Evolutionary conservation across 2,113 vertebrate species (phyloP), one percentile per base, ranked within the genome.

Genomic region (Taxidea taxus): DNA sequence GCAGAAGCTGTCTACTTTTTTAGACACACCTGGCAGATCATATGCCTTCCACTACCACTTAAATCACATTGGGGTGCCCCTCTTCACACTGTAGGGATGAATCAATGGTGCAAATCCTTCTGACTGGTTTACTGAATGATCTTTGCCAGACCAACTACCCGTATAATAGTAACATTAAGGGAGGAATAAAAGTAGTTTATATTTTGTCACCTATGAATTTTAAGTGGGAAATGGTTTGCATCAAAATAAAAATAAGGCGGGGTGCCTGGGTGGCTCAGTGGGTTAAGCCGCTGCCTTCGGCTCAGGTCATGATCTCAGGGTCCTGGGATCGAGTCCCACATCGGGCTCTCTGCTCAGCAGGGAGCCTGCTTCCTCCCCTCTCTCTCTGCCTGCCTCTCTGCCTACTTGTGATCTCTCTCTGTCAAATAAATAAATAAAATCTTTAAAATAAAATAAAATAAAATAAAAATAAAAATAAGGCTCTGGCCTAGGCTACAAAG

Each of bases 211-310:
- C 87, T 86, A 97, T 91, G 72, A 97, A 95, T 94, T 90, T 88
- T 92, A 92, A 94, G 75, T 93, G 21, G 77, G 62, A 74, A 68
- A 94, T 88, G 18, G 6, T 70, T 78, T 90, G 56, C 16, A 74
- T 77, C 94, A 96, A 70, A 96, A 90, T 82, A 90, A 98, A 98
- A 84, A 83, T 54, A 94, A 92, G 44, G 14, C 89, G n/a, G n/a
- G n/a, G n/a, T n/a, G n/a, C n/a, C n/a, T n/a, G n/a, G n/a, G n/a
- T n/a, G n/a, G n/a, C n/a, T n/a, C n/a, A n/a, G n/a, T n/a, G n/a
- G n/a, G n/a, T n/a, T n/a, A n/a, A n/a, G n/a, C n/a, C n/a, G n/a
- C n/a, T n/a, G n/a, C n/a, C n/a, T n/a, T n/a, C n/a, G n/a, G n/a
- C n/a, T n/a, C n/a, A n/a, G n/a, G n/a, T n/a, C n/a, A n/a, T n/a